Percentiles rank a stretch among this genome's conserved stretches.
These are phyloP conservation scores for Synanthedon myopaeformis DNA, from an alignment of 2,888 invertebrate genomes.

Conservation along the genomic window DNA sequence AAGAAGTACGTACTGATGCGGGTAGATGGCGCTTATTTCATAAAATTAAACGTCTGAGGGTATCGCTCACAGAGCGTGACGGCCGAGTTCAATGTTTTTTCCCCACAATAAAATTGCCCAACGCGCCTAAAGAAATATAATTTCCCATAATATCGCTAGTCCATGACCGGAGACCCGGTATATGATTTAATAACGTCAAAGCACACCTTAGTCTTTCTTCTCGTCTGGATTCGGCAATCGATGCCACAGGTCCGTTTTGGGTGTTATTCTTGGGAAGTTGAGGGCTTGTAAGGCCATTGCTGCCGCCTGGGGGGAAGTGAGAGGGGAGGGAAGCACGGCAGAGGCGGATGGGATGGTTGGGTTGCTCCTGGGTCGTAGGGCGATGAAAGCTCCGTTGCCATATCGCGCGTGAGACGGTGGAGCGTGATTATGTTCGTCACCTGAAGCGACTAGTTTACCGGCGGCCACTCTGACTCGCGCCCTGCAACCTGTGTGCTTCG, in stretches of 20 bases:
- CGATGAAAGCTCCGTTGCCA: slow-evolving; percentile 60
- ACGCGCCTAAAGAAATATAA: not conserved
- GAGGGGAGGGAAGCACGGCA: slow-evolving; percentile 1
- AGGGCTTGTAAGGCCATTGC: slow-evolving; percentile 47
- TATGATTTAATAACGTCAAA: not conserved
- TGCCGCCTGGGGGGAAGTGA: slow-evolving; percentile 36
- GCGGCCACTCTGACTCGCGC: slow-evolving; percentile 50
- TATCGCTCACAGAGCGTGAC: too few relatives aligned
- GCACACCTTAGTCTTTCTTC: slow-evolving; percentile 32
- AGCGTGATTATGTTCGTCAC: slow-evolving; percentile 55
- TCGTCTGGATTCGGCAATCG: slow-evolving; percentile 36
- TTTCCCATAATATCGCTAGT: not conserved
- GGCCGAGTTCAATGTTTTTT: too few relatives aligned
- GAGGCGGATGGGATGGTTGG: slow-evolving; percentile 17
- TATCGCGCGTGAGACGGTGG: slow-evolving; percentile 62
- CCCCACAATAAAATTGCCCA: too few relatives aligned
- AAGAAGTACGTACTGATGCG: too few relatives aligned
- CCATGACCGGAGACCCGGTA: too few relatives aligned
- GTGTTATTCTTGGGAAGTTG: slow-evolving; percentile 50
- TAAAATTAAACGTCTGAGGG: too few relatives aligned
- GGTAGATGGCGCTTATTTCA: too few relatives aligned
- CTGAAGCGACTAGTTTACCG: slow-evolving; percentile 51
- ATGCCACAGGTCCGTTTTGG: slow-evolving; percentile 57
- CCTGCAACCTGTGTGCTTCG: slow-evolving; percentile 60
- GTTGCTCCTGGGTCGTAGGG: slow-evolving; percentile 40